These are phyloP conservation scores for Gastrophysa polygoni DNA, from an alignment of 2,888 invertebrate genomes.

Conservation along the genomic window DNA sequence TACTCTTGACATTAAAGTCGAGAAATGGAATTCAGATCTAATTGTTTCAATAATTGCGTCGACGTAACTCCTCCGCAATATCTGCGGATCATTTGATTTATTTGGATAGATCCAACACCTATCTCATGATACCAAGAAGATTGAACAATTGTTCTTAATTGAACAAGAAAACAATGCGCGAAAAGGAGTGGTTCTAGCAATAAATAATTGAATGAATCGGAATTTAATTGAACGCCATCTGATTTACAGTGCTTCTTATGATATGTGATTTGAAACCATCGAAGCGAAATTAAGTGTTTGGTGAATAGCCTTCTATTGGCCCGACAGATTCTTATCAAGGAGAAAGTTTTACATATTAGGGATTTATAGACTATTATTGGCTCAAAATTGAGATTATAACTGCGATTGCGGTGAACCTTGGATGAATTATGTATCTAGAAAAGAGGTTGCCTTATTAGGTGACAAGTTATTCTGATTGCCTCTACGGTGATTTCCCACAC, in stretches of 20 bases:
- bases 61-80: too few species aligned
- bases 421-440: constrained; percentile 38
- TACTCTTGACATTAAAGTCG: too few species aligned
- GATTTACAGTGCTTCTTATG: constrained; percentile 34
- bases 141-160: constrained; percentile 16
- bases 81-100: too few species aligned
- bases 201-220: constrained; percentile 39
- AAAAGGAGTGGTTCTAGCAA: constrained; percentile 33
- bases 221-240: constrained; percentile 38
- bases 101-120: neutral
- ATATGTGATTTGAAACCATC: constrained; percentile 27
- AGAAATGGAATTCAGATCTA: too few species aligned
- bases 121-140: neutral
- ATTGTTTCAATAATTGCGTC: too few species aligned
- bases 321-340: constrained; percentile 44
- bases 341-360: constrained; percentile 53
- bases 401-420: constrained; percentile 44
- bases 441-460: constrained; percentile 32
- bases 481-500: neutral
- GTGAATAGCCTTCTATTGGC: constrained; percentile 42
- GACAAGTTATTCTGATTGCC: constrained; percentile 24
- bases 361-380: constrained; percentile 54
- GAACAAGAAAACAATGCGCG: constrained; percentile 26
- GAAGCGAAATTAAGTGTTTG: constrained; percentile 36
- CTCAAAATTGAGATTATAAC: constrained; percentile 44